Evolutionary conservation across 2,888 invertebrate species (phyloP).

Genomic region (Odontothrips loti): DNA sequence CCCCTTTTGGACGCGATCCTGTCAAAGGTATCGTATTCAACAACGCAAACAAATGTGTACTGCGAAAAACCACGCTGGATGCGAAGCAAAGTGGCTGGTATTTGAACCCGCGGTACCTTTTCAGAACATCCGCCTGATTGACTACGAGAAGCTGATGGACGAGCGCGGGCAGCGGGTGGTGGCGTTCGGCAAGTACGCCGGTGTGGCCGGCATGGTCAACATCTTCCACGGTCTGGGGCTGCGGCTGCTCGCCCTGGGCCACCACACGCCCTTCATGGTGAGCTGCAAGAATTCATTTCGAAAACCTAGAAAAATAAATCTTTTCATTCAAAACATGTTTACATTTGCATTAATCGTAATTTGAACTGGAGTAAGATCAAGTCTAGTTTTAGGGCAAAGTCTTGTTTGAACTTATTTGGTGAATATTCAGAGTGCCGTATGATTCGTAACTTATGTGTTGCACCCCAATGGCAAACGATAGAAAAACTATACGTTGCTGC

Average conservation of each 20-base stretch:
- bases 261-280: slow-evolving; percentile 99
- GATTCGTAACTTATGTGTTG: too few species aligned
- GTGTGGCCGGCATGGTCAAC: slow-evolving; percentile 97
- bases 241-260: slow-evolving; percentile 87
- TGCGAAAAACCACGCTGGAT: neutral
- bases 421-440: too few species aligned
- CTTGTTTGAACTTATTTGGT: too few species aligned
- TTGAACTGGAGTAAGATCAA: too few species aligned
- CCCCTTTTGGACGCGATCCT: slow-evolving; percentile 90
- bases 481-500: too few species aligned
- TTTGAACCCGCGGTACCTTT: neutral
- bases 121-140: slow-evolving; percentile 88
- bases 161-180: slow-evolving; percentile 84
- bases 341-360: too few species aligned
- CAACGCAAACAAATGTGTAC: too few species aligned
- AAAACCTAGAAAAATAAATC: too few species aligned
- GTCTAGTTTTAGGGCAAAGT: too few species aligned
- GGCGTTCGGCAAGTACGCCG: slow-evolving; percentile 97
- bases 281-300: slow-evolving; percentile 35
- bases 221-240: slow-evolving; percentile 96
- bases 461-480: too few species aligned
- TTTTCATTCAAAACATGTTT: too few species aligned
- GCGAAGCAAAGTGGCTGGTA: neutral
- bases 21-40: slow-evolving; percentile 74
- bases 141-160: slow-evolving; percentile 95